These are phyloP conservation scores for Ornithorhynchus anatinus DNA, from an alignment of 2,113 vertebrate species.

Conservation along the genomic window DNA sequence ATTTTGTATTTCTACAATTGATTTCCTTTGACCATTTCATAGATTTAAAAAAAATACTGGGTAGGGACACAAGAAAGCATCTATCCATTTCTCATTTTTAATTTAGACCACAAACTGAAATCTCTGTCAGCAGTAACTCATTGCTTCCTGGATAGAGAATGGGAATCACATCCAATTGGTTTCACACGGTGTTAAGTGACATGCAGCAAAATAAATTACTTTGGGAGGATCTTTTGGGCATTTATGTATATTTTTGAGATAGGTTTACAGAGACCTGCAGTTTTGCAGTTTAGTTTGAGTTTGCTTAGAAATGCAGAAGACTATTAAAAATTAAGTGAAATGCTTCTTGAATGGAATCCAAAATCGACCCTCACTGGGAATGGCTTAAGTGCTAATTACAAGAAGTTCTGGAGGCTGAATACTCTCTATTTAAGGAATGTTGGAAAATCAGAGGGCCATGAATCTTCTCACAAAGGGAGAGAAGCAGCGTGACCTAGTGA, in stretches of 20 bases:
- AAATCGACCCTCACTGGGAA: not conserved
- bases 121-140: not conserved
- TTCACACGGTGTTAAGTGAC: not conserved
- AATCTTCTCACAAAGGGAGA: no score
- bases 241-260: constrained; percentile 10
- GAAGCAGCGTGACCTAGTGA: no score
- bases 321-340: constrained; percentile 19
- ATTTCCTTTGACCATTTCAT: constrained; percentile 16
- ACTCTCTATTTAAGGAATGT: not conserved
- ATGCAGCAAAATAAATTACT: not conserved
- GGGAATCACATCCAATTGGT: not conserved
- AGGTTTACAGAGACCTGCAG: not conserved
- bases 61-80: not conserved
- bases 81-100: not conserved
- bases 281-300: constrained; percentile 5
- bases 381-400: not conserved
- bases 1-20: not conserved
- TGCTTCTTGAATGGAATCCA: constrained; percentile 9
- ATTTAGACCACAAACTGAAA: not conserved
- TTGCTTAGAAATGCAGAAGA: constrained; percentile 11
- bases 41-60: not conserved
- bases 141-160: not conserved
- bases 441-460: no score
- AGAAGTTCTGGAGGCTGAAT: not conserved
- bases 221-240: not conserved